These are phyloP conservation scores for Glyptemys insculpta DNA, from an alignment of 2,797 vertebrate genomes.

Conservation along the genomic window DNA sequence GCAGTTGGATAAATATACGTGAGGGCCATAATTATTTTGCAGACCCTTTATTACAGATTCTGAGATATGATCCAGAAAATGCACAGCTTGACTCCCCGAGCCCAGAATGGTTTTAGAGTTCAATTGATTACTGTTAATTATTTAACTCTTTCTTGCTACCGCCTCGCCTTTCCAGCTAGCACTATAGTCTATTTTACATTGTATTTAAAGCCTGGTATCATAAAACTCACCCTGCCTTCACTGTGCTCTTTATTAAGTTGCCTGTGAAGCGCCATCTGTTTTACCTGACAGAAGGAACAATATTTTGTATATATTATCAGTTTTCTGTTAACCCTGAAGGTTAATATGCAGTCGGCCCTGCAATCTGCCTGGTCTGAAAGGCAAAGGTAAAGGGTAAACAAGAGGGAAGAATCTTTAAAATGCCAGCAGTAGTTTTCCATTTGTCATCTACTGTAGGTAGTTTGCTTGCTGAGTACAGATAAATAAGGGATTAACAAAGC, in stretches of 20 bases:
- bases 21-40: neutral
- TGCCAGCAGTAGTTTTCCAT: neutral
- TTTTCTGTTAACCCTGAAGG: neutral
- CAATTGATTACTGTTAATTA: slow-evolving; percentile 5
- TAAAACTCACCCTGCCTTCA: slow-evolving; percentile 31
- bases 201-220: slow-evolving; percentile 43
- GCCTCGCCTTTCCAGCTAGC: neutral
- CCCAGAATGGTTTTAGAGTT: slow-evolving; percentile 2
- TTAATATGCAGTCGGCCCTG: neutral
- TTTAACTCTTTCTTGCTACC: neutral
- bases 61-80: neutral
- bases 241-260: slow-evolving; percentile 36
- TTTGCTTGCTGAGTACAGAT: neutral
- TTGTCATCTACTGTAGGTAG: neutral
- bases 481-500: neutral
- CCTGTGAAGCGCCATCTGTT: neutral
- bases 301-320: neutral
- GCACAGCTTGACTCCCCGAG: slow-evolving; percentile 4
- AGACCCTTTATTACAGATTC: neutral
- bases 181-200: neutral
- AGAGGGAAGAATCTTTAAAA: neutral
- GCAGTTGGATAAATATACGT: neutral
- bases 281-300: neutral
- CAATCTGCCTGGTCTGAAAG: neutral
- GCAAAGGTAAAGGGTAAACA: slow-evolving; percentile 2